Evolutionary conservation across 37 sponge, comb jelly and placozoan genomes (phyloP).

Genomic region (Cladorhizidae sp.): DNA sequence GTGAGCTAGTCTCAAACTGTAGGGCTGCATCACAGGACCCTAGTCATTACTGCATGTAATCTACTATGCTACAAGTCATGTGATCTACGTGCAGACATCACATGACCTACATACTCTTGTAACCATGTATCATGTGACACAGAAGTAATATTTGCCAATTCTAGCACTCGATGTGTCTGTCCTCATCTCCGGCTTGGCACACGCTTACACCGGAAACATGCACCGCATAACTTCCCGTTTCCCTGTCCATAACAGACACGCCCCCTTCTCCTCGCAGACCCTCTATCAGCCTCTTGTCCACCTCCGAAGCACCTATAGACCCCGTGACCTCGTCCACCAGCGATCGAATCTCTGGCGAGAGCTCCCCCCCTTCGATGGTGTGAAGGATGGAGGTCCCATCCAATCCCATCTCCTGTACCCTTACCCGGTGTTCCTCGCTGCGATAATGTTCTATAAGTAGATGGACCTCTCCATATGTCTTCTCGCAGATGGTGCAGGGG

Average conservation of each 20-base stretch:
- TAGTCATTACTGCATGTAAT: too few species aligned
- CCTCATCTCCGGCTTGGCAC: too few species aligned
- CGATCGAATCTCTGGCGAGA: conserved; percentile 23
- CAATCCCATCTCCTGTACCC: conserved; percentile 23
- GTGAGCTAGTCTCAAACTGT: too few species aligned
- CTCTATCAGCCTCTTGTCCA: not conserved
- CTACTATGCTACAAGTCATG: too few species aligned
- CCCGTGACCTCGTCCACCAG: conserved; percentile 42
- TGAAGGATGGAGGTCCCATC: conserved; percentile 4
- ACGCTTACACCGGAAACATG: too few species aligned
- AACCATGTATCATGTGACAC: too few species aligned
- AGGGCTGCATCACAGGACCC: too few species aligned
- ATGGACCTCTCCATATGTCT: conserved; percentile 21
- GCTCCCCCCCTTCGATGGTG: conserved; percentile 2
- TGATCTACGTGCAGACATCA: too few species aligned
- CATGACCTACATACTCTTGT: too few species aligned
- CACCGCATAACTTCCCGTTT: too few species aligned
- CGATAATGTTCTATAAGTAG: conserved; percentile 46
- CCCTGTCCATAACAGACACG: not conserved
- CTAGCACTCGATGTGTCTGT: too few species aligned
- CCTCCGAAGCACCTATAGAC: conserved; percentile 2
- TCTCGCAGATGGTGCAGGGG: conserved; percentile 49
- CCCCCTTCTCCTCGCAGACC: not conserved
- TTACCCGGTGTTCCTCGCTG: conserved; percentile 43
- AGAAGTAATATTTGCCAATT: too few species aligned